Conservation (phyloP, 2,888 invertebrate genomes). For the Andrena marginata region DNA sequence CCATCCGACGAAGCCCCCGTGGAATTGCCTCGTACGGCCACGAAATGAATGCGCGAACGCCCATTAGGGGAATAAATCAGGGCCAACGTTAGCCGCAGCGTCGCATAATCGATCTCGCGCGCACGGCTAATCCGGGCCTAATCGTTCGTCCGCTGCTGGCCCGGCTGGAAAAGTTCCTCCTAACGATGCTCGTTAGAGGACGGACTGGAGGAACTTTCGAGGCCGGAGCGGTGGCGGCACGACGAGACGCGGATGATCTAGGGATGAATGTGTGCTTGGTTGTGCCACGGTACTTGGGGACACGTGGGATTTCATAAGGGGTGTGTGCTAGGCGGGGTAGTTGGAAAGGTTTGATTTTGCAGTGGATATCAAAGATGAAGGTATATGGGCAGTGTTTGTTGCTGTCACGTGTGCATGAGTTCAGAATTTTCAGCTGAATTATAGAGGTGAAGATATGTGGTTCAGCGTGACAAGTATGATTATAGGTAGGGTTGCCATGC, state of each 20-base stretch:
- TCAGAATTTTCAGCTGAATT: no score
- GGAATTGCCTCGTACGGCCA: slow-evolving; percentile 83
- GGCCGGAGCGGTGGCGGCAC: background rate
- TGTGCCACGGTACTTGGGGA: background rate
- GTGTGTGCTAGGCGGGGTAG: background rate
- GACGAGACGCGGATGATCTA: slow-evolving; percentile 16
- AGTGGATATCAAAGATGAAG: background rate
- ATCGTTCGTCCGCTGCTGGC: slow-evolving; percentile 63
- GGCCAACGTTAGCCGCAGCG: slow-evolving; percentile 83
- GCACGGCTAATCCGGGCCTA: slow-evolving; percentile 71
- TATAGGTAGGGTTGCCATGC: no score
- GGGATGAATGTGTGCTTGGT: background rate
- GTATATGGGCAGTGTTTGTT: no score
- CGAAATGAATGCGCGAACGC: slow-evolving; percentile 85
- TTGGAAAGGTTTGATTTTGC: background rate
- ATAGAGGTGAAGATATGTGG: no score
- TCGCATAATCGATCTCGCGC: slow-evolving; percentile 82
- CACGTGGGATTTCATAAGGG: background rate
- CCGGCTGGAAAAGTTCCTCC: slow-evolving; percentile 61
- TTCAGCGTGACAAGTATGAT: no score
- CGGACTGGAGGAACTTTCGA: slow-evolving; percentile 10
- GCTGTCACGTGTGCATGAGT: no score
- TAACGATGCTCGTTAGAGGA: slow-evolving; percentile 49
- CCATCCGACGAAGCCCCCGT: slow-evolving; percentile 77
- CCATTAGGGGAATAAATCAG: slow-evolving; percentile 85